Evolutionary conservation across 2,888 invertebrate genomes (phyloP).

Genomic region (Gortyna flavago): DNA sequence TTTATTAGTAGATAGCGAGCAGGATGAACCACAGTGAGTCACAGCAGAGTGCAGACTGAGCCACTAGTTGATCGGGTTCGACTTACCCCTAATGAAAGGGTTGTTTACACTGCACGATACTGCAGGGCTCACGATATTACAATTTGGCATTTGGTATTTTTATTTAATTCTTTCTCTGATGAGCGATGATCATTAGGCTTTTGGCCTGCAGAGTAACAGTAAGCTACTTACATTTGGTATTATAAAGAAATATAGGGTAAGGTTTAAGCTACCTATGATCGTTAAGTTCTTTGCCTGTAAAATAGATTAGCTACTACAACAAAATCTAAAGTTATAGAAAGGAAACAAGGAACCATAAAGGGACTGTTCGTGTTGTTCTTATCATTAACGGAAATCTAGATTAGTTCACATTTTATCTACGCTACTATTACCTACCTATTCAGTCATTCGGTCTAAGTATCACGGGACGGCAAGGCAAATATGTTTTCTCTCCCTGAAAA

Average conservation of each 20-base stretch:
- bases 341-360: neutral
- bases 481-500: neutral
- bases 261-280: neutral
- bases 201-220: too few relatives aligned
- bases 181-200: neutral
- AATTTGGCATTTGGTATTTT: neutral
- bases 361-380: neutral
- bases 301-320: neutral
- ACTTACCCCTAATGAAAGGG: constrained; percentile 77
- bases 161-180: neutral
- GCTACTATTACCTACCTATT: too few relatives aligned
- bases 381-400: constrained; percentile 28
- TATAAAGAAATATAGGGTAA: neutral
- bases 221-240: neutral
- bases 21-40: constrained; percentile 59
- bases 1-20: neutral
- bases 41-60: constrained; percentile 76
- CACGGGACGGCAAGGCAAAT: neutral
- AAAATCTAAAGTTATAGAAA: neutral
- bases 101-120: constrained; percentile 70
- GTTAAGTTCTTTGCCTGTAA: neutral
- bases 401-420: neutral
- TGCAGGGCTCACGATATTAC: constrained; percentile 37
- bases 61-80: constrained; percentile 79
- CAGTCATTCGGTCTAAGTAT: neutral